These are phyloP conservation scores for Setophaga kirtlandii DNA, from an alignment of 2,113 vertebrate genomes.

Conservation along the genomic window DNA sequence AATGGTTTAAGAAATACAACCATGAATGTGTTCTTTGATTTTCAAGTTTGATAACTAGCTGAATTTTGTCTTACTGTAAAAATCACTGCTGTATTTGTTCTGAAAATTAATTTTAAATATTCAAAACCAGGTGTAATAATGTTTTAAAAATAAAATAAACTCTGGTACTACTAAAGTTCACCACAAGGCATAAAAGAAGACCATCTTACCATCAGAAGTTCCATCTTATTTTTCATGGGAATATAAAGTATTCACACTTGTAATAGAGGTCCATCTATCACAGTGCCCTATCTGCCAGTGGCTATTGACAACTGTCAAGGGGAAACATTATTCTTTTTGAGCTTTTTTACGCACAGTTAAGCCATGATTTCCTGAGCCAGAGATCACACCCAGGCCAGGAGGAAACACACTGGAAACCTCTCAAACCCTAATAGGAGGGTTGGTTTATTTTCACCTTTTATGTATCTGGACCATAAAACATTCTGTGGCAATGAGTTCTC, in stretches of 20 bases:
- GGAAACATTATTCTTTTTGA: neutral
- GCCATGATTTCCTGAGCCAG: neutral
- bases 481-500: neutral
- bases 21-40: neutral
- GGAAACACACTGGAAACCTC: neutral
- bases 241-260: neutral
- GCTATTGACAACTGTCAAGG: neutral
- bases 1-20: neutral
- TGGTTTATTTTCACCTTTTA: neutral
- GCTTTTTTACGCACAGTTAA: neutral
- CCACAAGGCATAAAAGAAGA: neutral
- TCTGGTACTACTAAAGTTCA: neutral
- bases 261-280: neutral
- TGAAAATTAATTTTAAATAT: neutral
- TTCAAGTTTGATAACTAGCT: neutral
- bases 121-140: neutral
- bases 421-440: accelerated
- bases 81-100: neutral
- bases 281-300: neutral
- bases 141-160: neutral
- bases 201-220: neutral
- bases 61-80: neutral
- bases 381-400: neutral
- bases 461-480: neutral
- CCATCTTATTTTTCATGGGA: neutral